A percentile compares a stretch with the other conserved stretches of the same genome.
These are phyloP conservation scores for Hofmannophila pseudospretella DNA, from an alignment of 2,888 invertebrate genomes.

Conservation along the genomic window DNA sequence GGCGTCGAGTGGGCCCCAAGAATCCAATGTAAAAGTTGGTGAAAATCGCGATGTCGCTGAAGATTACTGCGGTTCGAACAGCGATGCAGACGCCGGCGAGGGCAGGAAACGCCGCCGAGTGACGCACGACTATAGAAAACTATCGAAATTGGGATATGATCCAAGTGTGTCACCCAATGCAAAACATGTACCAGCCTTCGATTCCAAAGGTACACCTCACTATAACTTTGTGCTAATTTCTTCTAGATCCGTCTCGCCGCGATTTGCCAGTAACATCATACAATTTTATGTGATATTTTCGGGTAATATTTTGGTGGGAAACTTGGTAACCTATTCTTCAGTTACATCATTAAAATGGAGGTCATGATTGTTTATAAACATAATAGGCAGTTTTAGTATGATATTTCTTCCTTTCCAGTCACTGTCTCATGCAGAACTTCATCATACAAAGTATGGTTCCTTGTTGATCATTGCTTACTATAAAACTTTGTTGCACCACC, in stretches of 20 bases:
- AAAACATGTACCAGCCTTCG: conserved; percentile 47
- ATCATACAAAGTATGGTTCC: background rate
- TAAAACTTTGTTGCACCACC: conserved; percentile 2
- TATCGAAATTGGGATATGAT: conserved; percentile 65
- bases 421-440: background rate
- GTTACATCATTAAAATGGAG: conserved; percentile 68
- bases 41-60: conserved; percentile 56
- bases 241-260: conserved; percentile 12
- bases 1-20: conserved; percentile 66
- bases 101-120: conserved; percentile 63
- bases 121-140: conserved; percentile 64
- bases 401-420: conserved; percentile 11
- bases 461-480: conserved; percentile 1
- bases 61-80: conserved; percentile 43
- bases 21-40: conserved; percentile 67
- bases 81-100: conserved; percentile 60
- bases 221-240: conserved; percentile 21
- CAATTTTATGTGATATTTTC: conserved; percentile 12
- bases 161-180: conserved; percentile 65
- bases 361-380: conserved; percentile 74
- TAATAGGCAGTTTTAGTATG: conserved; percentile 36
- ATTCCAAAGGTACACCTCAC: conserved; percentile 57
- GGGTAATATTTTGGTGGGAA: conserved; percentile 65
- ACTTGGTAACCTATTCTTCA: conserved; percentile 63
- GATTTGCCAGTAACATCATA: conserved; percentile 7